Percentiles rank a stretch among this genome's conserved stretches.
phyloP scores from a whole-genome alignment of 1,140 invertebrate genomes.

The Orussus abietinus region DNA sequence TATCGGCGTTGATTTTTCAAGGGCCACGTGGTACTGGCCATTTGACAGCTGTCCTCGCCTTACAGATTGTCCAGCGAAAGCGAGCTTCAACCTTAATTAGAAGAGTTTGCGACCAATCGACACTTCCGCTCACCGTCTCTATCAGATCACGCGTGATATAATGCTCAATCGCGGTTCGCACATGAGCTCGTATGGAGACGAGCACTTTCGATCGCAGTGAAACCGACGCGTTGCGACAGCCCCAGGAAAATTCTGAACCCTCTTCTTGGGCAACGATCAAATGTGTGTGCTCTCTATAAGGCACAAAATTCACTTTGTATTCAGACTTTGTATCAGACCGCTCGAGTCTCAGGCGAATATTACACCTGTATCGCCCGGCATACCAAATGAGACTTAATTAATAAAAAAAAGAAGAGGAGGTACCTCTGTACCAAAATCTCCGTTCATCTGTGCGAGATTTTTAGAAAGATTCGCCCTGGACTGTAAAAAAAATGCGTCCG shows the following conservation, averaged over 20 bases:
- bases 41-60: conserved; percentile 19
- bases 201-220: conserved; percentile 39
- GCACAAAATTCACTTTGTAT: conserved; percentile 19
- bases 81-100: conserved; percentile 7
- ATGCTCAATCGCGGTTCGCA: not conserved
- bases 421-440: conserved; percentile 2
- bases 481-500: no score
- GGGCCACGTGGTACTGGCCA: not conserved
- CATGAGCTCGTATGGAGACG: conserved; percentile 21
- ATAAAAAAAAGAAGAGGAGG: no score
- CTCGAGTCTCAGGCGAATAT: no score
- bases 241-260: conserved; percentile 27
- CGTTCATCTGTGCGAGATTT: conserved; percentile 3
- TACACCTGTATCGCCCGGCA: not conserved
- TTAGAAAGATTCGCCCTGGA: not conserved
- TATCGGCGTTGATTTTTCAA: no score
- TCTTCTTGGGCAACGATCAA: conserved; percentile 30
- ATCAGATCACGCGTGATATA: not conserved
- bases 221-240: conserved; percentile 38
- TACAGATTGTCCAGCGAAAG: conserved; percentile 22
- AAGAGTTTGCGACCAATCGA: no score
- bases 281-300: conserved; percentile 1
- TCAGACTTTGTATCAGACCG: no score
- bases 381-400: no score
- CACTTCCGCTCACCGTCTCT: conserved; percentile 20